phyloP scores from a whole-genome alignment of 1,140 invertebrate genomes.

The Cherax quadricarinatus region DNA sequence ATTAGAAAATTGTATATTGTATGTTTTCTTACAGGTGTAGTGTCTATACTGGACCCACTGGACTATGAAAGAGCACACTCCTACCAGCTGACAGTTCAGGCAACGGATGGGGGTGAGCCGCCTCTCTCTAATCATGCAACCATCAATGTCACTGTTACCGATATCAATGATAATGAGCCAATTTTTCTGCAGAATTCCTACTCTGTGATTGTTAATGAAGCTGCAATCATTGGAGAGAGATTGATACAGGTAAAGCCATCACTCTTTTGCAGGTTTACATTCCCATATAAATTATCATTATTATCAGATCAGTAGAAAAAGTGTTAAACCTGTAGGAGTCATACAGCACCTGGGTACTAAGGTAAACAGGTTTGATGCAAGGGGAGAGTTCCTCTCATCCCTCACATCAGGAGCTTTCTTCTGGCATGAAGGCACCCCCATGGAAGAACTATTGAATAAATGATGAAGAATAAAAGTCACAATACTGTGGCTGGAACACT shows the following conservation, averaged over 20 bases:
- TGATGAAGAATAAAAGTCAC: too few relatives aligned
- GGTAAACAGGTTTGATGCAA: too few relatives aligned
- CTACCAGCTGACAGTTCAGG: slow-evolving; percentile 93
- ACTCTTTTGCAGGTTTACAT: neutral
- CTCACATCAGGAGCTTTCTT: too few relatives aligned
- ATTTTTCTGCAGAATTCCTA: slow-evolving; percentile 89
- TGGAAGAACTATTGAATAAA: too few relatives aligned
- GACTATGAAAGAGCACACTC: slow-evolving; percentile 89
- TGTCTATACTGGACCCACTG: slow-evolving; percentile 86
- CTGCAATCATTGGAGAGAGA: slow-evolving; percentile 83
- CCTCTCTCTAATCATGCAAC: slow-evolving; percentile 90
- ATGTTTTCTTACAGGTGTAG: slow-evolving; percentile 79
- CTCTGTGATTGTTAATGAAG: slow-evolving; percentile 87
- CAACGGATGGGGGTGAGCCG: slow-evolving; percentile 89
- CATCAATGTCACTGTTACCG: slow-evolving; percentile 91
- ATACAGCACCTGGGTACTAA: too few relatives aligned
- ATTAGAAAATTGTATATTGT: too few relatives aligned
- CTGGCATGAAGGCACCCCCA: too few relatives aligned
- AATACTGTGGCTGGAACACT: too few relatives aligned
- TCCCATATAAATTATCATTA: too few relatives aligned
- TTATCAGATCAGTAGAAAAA: too few relatives aligned
- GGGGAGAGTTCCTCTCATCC: too few relatives aligned
- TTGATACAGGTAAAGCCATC: slow-evolving; percentile 77
- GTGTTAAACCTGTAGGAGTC: too few relatives aligned
- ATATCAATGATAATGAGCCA: slow-evolving; percentile 94